phyloP scores from a whole-genome alignment of 2,797 vertebrate genomes.

The Danio aesculapii region DNA sequence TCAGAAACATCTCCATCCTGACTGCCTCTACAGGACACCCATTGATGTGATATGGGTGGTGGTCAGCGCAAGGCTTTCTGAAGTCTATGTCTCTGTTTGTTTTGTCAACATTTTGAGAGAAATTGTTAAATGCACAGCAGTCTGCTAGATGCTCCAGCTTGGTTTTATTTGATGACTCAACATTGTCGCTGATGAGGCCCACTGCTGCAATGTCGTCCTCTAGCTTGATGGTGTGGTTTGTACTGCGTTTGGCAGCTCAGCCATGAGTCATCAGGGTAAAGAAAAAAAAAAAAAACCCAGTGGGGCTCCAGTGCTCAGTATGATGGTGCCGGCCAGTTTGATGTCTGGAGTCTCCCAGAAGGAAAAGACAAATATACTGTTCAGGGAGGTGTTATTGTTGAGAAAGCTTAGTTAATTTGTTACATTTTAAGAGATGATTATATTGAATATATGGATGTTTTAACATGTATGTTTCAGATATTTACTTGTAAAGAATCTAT shows the following conservation, averaged over 20 bases:
- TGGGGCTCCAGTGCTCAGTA: constrained; percentile 9
- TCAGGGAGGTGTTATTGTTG: neutral
- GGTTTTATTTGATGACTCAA: constrained; percentile 27
- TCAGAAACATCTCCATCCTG: constrained; percentile 1
- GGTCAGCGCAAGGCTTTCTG: neutral
- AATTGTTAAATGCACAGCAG: constrained; percentile 25
- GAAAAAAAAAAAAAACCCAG: neutral
- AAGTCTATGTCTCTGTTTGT: neutral
- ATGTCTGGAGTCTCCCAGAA: constrained; percentile 1
- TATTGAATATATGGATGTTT: neutral
- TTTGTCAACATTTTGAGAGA: constrained; percentile 28
- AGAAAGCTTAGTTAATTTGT: neutral
- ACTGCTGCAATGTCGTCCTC: constrained; percentile 39
- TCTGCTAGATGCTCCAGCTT: constrained; percentile 24
- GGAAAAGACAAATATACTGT: neutral
- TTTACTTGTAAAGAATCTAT: too few relatives aligned
- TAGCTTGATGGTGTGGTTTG: constrained; percentile 30
- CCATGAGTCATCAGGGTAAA: constrained; percentile 17
- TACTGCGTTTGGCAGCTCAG: constrained; percentile 20
- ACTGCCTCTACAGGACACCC: neutral
- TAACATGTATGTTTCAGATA: neutral
- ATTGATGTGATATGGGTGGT: constrained; percentile 10
- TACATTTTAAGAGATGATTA: neutral
- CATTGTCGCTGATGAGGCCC: constrained; percentile 37
- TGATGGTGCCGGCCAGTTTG: neutral